Conservation (phyloP, 2,113 vertebrate genomes). For the Peromyscus maniculatus region DNA sequence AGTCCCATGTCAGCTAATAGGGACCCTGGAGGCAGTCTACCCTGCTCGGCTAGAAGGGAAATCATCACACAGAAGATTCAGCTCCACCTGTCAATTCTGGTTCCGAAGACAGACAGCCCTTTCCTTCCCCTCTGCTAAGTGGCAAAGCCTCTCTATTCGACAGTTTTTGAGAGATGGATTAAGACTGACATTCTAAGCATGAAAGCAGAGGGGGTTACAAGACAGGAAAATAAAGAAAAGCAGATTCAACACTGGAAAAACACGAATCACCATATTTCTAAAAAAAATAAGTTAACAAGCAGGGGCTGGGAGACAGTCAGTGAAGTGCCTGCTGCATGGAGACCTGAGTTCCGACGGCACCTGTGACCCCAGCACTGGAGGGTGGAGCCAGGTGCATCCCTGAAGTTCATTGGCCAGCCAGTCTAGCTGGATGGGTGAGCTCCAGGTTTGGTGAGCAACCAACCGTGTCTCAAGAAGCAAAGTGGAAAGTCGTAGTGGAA, state of each 20-base stretch:
- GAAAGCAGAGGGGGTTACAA: not conserved
- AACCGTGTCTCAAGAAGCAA: not conserved
- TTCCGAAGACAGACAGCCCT: conserved; percentile 48
- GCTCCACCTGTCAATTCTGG: conserved; percentile 2
- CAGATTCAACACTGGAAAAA: not conserved
- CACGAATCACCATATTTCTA: not conserved
- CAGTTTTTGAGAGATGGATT: not conserved
- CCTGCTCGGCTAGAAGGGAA: not conserved
- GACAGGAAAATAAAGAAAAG: not conserved
- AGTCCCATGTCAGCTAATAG: not conserved
- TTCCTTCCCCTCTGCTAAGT: not conserved
- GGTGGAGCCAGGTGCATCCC: not conserved
- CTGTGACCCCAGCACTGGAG: not conserved
- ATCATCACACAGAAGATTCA: not conserved
- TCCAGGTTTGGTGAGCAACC: not conserved
- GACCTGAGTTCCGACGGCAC: not conserved
- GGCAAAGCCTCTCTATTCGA: not conserved
- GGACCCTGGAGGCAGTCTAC: not conserved
- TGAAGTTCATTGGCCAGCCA: not conserved
- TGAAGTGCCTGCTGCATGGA: not conserved
- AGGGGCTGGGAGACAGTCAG: not conserved
- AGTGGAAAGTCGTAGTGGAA: not conserved
- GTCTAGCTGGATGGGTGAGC: not conserved
- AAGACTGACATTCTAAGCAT: not conserved
- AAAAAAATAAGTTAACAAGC: not conserved